Base-by-base conservation (phyloP, 2,113 vertebrate genomes). In the Sula dactylatra region DNA sequence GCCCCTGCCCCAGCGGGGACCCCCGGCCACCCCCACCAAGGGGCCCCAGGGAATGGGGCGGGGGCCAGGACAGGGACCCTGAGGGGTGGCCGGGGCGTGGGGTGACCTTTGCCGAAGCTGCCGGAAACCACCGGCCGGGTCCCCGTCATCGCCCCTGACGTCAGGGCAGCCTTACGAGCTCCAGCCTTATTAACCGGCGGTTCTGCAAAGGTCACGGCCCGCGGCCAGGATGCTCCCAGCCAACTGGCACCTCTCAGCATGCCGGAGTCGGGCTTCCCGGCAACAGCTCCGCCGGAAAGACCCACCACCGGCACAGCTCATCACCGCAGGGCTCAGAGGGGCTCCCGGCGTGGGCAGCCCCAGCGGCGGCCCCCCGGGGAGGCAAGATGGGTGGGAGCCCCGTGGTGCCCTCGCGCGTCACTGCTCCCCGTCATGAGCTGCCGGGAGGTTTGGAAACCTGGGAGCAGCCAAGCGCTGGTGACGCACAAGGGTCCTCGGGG, bases 91-190 rank as follows among this genome's bases (percentile, higher is more conserved):
- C 2, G 29, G 49, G 42, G 61, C 19, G 10, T 7, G 38, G 77
- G 89, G 67, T 47, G 91, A 80, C 90, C 92, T 94, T 95, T 94
- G 81, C 77, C 4, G n/a, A 82, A 26, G 61, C 13, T 40, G 86
- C 81, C 64, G 90, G 94, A 97, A 96, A 96, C 83, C 81, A 7
- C 87, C 36, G 45, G 50, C 85, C 10, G 38, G 79, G 89, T 86
- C 54, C 31, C 72, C 78, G 78, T 93, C 95, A 94, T 89, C 72
- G 22, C 16, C 65, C 40, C 78, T 96, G 93, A 96, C 85, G 92
- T 97, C 97, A 97, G 74, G 80, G 69, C 21, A 47, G 81, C 54
- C 67, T 80, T 27, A 58, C 14, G 66, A 92, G 91, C 56, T 22
- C 14, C 32, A 40, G 85, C 91, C 58, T 80, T 54, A 27, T 74